Conservation (phyloP, 2,888 invertebrate species). For the Liposcelis brunnea region DNA sequence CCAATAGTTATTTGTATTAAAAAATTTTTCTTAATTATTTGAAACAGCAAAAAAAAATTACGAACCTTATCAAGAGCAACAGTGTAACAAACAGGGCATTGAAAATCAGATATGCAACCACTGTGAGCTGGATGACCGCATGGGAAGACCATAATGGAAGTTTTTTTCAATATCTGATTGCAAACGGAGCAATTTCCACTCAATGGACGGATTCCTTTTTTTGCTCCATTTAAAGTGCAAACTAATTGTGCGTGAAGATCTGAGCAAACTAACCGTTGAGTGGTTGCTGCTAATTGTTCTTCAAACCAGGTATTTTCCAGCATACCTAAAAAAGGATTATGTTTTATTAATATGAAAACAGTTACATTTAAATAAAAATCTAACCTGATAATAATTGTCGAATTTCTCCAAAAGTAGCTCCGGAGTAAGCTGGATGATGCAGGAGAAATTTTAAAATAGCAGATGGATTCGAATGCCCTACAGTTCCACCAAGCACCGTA, state of each 20-base stretch:
- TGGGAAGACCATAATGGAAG: not conserved
- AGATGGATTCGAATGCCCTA: constrained; percentile 34
- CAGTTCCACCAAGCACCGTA: constrained; percentile 31
- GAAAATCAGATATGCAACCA: not conserved
- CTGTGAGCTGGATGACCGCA: constrained; percentile 5
- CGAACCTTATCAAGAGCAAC: constrained; percentile 2
- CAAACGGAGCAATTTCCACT: constrained; percentile 12
- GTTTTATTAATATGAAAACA: not conserved
- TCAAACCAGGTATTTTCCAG: constrained; percentile 60
- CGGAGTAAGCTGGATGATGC: constrained; percentile 32
- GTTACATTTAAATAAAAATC: constrained; percentile 7
- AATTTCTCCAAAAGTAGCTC: constrained; percentile 34
- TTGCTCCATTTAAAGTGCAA: constrained; percentile 22
- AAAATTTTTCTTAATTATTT: no score
- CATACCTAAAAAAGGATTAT: constrained; percentile 37
- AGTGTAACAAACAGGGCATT: constrained; percentile 5
- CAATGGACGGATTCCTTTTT: constrained; percentile 22
- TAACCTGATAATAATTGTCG: constrained; percentile 32
- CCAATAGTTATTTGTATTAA: no score
- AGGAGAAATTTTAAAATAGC: constrained; percentile 30
- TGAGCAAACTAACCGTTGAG: constrained; percentile 44
- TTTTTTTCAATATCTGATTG: constrained; percentile 11
- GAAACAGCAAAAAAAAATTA: no score
- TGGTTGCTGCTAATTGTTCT: constrained; percentile 48
- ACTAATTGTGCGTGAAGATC: constrained; percentile 41